phyloP scores from a whole-genome alignment of 1,140 invertebrate species.

The Ladona fulva region DNA sequence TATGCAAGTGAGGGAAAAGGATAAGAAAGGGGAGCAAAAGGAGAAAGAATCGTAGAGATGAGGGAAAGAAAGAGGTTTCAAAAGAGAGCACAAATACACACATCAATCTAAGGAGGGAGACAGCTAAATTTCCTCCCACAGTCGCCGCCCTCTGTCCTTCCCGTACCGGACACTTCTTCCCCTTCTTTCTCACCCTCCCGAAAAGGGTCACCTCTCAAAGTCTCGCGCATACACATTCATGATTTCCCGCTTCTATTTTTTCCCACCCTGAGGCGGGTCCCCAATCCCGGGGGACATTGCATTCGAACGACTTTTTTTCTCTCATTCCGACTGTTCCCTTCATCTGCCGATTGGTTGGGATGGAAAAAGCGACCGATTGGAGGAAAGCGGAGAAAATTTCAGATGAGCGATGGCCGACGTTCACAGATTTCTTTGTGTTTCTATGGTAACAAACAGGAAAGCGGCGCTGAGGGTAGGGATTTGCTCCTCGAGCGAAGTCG shows the following conservation, averaged over 20 bases:
- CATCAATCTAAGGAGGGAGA: not conserved
- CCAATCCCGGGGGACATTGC: too few species aligned
- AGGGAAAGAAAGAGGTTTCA: not conserved
- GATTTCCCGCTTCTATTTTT: not conserved
- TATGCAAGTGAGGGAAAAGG: too few species aligned
- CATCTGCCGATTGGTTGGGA: not conserved
- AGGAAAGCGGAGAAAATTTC: not conserved
- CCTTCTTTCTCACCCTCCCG: too few species aligned
- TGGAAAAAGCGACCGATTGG: not conserved
- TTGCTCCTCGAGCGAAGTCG: too few species aligned
- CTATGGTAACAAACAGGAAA: not conserved
- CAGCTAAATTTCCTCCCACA: constrained; percentile 6
- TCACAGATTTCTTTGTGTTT: not conserved
- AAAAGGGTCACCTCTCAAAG: not conserved
- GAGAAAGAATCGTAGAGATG: too few species aligned
- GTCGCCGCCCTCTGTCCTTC: not conserved
- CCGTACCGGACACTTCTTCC: too few species aligned
- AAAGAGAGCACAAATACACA: not conserved
- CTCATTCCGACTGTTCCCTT: not conserved
- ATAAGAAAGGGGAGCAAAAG: too few species aligned
- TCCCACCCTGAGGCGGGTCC: not conserved
- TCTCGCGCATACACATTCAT: constrained; percentile 3
- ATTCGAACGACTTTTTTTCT: too few species aligned
- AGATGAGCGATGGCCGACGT: not conserved
- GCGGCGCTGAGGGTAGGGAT: not conserved